A percentile compares a stretch with the other conserved stretches of the same genome.
These are phyloP conservation scores for Tachina lurida DNA, from an alignment of 2,888 invertebrate genomes.

Conservation along the genomic window DNA sequence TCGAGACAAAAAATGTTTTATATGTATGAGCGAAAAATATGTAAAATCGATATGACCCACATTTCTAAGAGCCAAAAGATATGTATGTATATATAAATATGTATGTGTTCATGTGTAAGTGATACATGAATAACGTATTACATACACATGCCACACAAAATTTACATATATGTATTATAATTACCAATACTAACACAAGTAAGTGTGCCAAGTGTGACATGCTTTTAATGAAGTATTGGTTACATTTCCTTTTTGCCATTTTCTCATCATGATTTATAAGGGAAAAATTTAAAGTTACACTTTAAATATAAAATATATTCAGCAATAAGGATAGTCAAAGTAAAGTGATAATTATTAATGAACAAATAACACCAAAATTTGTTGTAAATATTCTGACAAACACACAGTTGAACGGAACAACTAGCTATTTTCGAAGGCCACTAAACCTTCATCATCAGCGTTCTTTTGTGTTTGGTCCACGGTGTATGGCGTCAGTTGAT, in stretches of 20 bases:
- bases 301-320: too few species aligned
- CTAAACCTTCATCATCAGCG: too few species aligned
- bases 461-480: too few species aligned
- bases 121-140: slow-evolving; percentile 21
- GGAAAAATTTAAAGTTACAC: neutral
- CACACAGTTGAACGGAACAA: too few species aligned
- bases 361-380: too few species aligned
- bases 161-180: slow-evolving; percentile 5
- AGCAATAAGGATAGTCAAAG: too few species aligned
- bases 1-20: neutral
- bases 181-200: slow-evolving; percentile 26
- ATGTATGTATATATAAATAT: neutral
- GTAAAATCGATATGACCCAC: slow-evolving; percentile 68
- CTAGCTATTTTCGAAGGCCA: too few species aligned
- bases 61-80: slow-evolving; percentile 40
- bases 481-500: too few species aligned
- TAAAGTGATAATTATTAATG: too few species aligned
- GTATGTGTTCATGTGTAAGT: neutral
- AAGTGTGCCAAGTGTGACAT: slow-evolving; percentile 37
- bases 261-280: neutral
- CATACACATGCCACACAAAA: slow-evolving; percentile 6
- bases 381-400: too few species aligned
- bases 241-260: slow-evolving; percentile 10
- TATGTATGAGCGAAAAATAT: neutral
- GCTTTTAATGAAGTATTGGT: slow-evolving; percentile 37